Base-by-base conservation (phyloP, 1,140 invertebrate genomes). In the Drosophila rufa region DNA sequence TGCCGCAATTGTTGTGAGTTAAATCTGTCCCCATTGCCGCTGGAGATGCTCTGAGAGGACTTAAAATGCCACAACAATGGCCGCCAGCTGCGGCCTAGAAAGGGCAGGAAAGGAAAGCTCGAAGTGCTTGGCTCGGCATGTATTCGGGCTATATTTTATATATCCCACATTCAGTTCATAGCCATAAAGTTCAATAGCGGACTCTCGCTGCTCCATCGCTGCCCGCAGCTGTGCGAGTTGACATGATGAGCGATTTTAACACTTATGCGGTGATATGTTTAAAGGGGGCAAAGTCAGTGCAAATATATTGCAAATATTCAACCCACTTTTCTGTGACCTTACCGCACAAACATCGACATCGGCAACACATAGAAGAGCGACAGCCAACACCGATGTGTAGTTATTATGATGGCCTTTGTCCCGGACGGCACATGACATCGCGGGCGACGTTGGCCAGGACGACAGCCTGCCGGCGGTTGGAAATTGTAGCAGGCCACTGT, bases 211-310 rank as follows among this genome's bases (percentile, higher is more conserved):
- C 45, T 42, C 19, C 17, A 59, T 56, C 22, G 25, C 38, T 38
- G 51, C 55, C 71, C 48, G 47, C 84, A 89, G 84, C 71, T 85
- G 82, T 53, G 51, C 46, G 68, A 59, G 74, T 79, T 84, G 85
- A 90, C 68, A 87, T 75, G 77, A 80, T 90, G 80, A 87, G 84
- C 80, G 85, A 87, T 87, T 90, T 87, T 84, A 89, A 84, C 84
- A 90, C 85, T 87, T 87, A 66, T 70, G 77, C 53, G 73, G 58
- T 80, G 73, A 77, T 79, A 89, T 80, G 82, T 89, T 87, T 89
- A 83, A 84, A 84, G 78, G 81, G 62, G 40, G 42, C 22, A 25
- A 25, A 25, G 22, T 5, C 27, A 19, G 38, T 47, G 50, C 57
- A 51, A 55, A 61, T 78, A 89, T 87, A 68, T 71, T 89, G 77